phyloP scores from a whole-genome alignment of 2,113 vertebrate species.

The Oreochromis aureus region DNA sequence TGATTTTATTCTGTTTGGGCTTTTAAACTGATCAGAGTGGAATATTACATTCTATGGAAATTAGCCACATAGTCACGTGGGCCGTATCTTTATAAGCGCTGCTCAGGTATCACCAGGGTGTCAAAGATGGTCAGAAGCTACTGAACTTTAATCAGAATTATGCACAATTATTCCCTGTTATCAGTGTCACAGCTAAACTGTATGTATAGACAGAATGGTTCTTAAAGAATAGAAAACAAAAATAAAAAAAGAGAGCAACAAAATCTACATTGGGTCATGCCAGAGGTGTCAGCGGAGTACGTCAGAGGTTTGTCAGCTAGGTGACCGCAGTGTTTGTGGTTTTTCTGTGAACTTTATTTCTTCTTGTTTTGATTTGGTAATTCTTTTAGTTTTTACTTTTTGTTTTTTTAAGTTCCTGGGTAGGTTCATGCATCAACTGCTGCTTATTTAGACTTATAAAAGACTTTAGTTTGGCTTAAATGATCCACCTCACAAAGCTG shows the following conservation, averaged over 20 bases:
- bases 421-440: not conserved
- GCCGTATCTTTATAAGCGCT: not conserved
- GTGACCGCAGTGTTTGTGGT: not conserved
- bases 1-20: no score
- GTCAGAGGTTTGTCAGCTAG: not conserved
- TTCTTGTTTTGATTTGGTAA: not conserved
- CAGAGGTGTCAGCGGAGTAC: no score
- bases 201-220: rapidly evolving
- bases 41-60: no score
- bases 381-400: not conserved
- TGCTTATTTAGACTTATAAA: not conserved
- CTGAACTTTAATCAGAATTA: not conserved
- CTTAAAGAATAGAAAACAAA: rapidly evolving
- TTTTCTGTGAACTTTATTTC: not conserved
- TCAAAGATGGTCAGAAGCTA: not conserved
- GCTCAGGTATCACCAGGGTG: not conserved
- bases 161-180: not conserved
- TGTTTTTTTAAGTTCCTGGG: not conserved
- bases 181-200: not conserved
- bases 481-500: not conserved
- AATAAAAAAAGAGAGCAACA: not conserved
- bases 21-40: no score
- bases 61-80: not conserved
- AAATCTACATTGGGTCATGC: not conserved
- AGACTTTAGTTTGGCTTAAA: not conserved